Base-by-base conservation (phyloP, 2,888 invertebrate genomes). In the Microplitis manilae region DNA sequence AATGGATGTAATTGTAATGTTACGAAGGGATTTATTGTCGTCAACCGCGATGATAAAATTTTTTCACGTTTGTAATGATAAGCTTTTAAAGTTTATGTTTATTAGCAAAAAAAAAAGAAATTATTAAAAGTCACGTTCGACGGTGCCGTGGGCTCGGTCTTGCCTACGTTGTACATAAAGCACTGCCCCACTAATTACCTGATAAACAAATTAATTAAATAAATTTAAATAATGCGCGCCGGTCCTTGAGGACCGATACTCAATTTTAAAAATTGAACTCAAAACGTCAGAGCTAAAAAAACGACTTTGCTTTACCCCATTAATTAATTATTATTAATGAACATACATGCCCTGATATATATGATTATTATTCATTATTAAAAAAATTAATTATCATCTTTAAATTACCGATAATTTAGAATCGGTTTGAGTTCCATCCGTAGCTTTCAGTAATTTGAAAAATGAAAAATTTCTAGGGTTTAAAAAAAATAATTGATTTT, bases 91-190 rank as follows among this genome's bases (percentile, higher is more conserved):
- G 74, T 79, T 74, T 78, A 77, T 65, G 77, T 79, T 77, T 68
- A 65, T 78, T 73, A 77, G 62, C 73, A 40, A 73, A 13, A 40
- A 39, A 20, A 77, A 68, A 77, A 77, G 15, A 71, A 78, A 62
- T 61, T 73, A 30, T 41, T 76, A 80, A 77, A 30, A 30, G 64
- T 69, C 60, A 61, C 39, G 40, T 67, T 76, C 38, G 65, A 77
- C 75, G 80, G 80, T 81, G 75, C 77, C 80, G 81, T 80, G 78
- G 82, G 81, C 82, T 83, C 82, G 80, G 80, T 84, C 79, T 83
- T 83, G 81, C 83, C 83, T 84, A 83, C 81, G 82, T 84, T 85
- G 84, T 85, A 85, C 79, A 85, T 85, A 84, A 83, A 85, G 83
- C 85, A 85, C 85, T 85, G 85, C 85, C 85, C 84, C 83, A 82